Percentiles rank a stretch among this genome's conserved stretches.
phyloP scores from a whole-genome alignment of 2,113 vertebrate genomes.

The Lontra canadensis region DNA sequence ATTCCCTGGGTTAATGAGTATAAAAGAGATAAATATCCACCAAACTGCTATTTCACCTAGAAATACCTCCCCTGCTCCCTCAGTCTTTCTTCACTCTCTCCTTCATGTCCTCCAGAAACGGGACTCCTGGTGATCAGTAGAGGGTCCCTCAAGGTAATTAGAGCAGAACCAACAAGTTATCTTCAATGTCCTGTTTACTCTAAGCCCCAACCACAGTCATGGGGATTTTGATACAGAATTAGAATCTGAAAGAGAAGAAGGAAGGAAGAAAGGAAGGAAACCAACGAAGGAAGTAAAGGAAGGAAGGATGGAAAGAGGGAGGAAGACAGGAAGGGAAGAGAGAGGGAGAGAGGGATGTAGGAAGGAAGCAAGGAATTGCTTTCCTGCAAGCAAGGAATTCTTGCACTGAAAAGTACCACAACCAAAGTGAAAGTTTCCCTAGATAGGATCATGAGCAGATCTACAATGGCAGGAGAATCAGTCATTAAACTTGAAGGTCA shows the following conservation, averaged over 20 bases:
- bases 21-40: background rate
- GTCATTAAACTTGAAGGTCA: background rate
- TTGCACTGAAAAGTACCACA: background rate
- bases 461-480: background rate
- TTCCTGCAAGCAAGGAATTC: no score
- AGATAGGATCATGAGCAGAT: background rate
- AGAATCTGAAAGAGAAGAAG: background rate
- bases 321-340: no score
- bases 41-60: background rate
- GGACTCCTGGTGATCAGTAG: background rate
- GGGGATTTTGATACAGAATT: background rate
- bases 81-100: background rate
- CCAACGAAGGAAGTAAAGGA: background rate
- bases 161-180: background rate
- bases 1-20: background rate
- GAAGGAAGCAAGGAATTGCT: no score
- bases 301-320: background rate
- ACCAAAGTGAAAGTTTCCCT: background rate
- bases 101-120: background rate
- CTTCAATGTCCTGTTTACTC: background rate
- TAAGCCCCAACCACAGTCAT: background rate
- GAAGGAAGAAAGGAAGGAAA: background rate
- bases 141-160: background rate
- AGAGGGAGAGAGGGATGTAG: no score
- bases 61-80: background rate